Evolutionary conservation across 2,888 invertebrate species (phyloP), one percentile per base, ranked within the genome.

Genomic region (Chymomyza procnemis): DNA sequence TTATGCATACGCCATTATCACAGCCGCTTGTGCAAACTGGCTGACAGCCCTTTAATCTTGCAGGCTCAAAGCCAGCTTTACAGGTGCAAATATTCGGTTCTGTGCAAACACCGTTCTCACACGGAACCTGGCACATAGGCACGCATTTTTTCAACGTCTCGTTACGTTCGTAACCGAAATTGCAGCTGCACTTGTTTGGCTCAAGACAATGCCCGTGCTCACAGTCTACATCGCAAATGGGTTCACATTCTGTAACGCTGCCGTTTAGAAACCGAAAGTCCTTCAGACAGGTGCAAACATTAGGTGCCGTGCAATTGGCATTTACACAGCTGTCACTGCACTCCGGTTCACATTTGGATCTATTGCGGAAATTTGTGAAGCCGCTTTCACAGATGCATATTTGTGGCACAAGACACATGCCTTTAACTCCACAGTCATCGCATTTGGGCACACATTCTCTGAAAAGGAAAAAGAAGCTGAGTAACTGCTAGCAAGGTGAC

Each of bases 151-250:
- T 74, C 0, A 85, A 59, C 2, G 64, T 78, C 34, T 80, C 80
- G 46, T 78, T 75, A 16, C 78, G 76, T n/a, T 68, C 59, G 46
- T 88, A 90, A 52, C 93, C 94, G 2, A 90, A 78, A 16, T 91
- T 88, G 79, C 95, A 95, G 9, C 89, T 90, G 83, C 95, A 95
- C 0, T 91, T 88, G 61, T 93, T 92, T 0, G 93, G 93, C 1
- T 91, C 92, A 3, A 92, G 91, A 80, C 94, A 94, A 41, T 91
- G 82, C 0, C 92, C 92, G 69, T 92, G 90, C 1, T 73, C 71
- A 72, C 93, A 93, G 5, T 83, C 75, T 1, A 83, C 71, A 6
- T 73, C 59, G 75, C 92, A 92, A 1, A 76, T 64, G 0, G 92
- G 89, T 46, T 88, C 76, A 68, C 92, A 92, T 0, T 82, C 77